These are phyloP conservation scores for Bradypodion ventrale DNA, from an alignment of 2,797 vertebrate species.

Conservation along the genomic window DNA sequence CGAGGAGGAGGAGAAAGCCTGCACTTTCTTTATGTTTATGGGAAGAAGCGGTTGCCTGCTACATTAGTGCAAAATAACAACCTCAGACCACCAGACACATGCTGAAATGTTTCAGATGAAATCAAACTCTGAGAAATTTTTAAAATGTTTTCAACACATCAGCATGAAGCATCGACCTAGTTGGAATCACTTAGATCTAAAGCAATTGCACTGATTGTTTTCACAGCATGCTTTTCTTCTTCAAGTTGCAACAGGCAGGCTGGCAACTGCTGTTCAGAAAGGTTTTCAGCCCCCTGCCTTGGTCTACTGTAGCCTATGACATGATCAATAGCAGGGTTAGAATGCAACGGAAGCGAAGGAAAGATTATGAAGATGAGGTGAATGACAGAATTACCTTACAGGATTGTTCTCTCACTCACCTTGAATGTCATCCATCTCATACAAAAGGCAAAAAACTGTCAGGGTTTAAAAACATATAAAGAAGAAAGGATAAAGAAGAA, in stretches of 20 bases:
- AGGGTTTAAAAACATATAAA: slow-evolving; percentile 20
- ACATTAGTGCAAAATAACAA: slow-evolving; percentile 72
- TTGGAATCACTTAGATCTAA: slow-evolving; percentile 87
- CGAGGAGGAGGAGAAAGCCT: slow-evolving; percentile 71
- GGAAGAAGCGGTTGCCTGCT: slow-evolving; percentile 59
- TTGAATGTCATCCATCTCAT: slow-evolving; percentile 69
- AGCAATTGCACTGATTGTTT: slow-evolving; percentile 90
- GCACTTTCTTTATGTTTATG: slow-evolving; percentile 53
- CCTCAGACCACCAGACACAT: slow-evolving; percentile 66
- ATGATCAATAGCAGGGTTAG: slow-evolving; percentile 81
- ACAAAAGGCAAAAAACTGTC: slow-evolving; percentile 59
- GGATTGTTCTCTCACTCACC: slow-evolving; percentile 75
- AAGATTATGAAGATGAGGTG: slow-evolving; percentile 84
- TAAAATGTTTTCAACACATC: slow-evolving; percentile 85
- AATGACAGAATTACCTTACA: slow-evolving; percentile 76
- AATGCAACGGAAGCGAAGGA: slow-evolving; percentile 72
- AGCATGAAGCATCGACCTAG: slow-evolving; percentile 84
- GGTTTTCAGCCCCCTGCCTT: slow-evolving; percentile 83
- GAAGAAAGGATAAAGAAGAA: no score
- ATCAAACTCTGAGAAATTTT: slow-evolving; percentile 80
- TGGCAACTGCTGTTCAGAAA: slow-evolving; percentile 68
- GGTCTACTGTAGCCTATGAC: slow-evolving; percentile 77
- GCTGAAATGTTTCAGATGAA: slow-evolving; percentile 75
- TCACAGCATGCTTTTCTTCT: slow-evolving; percentile 83
- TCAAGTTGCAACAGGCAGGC: slow-evolving; percentile 74